These are phyloP conservation scores for Fregetta grallaria DNA, from an alignment of 2,113 vertebrate species.

Conservation along the genomic window DNA sequence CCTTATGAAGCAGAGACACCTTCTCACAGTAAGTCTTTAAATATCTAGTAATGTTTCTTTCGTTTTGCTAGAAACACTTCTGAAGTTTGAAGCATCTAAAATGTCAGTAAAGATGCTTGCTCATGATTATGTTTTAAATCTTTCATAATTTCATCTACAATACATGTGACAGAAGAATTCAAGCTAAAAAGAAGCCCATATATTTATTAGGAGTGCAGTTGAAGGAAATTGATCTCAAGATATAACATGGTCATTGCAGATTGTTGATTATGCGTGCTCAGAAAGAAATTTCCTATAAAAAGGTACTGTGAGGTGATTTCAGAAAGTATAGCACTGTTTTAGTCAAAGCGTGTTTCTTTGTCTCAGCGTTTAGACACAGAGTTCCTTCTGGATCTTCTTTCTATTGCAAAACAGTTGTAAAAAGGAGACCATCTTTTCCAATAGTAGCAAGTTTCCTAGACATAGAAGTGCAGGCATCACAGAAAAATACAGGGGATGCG, in stretches of 20 bases:
- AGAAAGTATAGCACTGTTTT: neutral
- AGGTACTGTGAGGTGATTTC: neutral
- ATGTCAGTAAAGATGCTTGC: neutral
- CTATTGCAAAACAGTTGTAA: neutral
- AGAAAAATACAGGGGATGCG: neutral
- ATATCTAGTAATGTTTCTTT: neutral
- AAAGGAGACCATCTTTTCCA: neutral
- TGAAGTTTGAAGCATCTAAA: neutral
- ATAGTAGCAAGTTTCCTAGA: neutral
- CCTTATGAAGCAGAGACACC: neutral
- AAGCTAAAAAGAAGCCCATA: neutral
- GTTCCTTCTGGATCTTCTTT: neutral
- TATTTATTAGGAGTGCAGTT: neutral
- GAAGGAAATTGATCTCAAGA: neutral
- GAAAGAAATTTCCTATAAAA: neutral
- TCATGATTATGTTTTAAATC: neutral
- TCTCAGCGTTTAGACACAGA: neutral
- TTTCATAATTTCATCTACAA: neutral
- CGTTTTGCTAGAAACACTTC: neutral
- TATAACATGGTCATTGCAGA: neutral
- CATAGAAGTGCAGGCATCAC: neutral
- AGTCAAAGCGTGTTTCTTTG: neutral
- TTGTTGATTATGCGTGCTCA: neutral
- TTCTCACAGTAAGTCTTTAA: neutral
- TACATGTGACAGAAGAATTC: neutral